Percentiles rank a stretch among this genome's conserved stretches.
Evolutionary conservation across 2,888 invertebrate species (phyloP).

Genomic region (Heliconius ethilla): DNA sequence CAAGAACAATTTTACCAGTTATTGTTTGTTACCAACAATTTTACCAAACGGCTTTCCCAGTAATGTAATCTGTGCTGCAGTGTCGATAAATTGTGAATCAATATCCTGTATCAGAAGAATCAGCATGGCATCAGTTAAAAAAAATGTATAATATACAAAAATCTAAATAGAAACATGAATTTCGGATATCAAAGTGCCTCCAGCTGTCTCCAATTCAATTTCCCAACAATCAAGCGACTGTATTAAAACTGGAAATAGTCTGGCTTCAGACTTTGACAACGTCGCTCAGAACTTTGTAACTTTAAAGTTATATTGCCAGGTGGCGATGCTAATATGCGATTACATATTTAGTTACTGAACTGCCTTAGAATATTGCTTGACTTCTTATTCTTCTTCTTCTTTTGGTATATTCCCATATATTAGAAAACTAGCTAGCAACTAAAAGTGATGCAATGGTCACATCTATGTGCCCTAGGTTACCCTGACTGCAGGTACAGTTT

Average conservation of each 20-base stretch:
- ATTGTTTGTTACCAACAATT: no score
- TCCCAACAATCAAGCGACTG: constrained; percentile 20
- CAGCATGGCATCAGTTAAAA: neutral
- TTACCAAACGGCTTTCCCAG: no score
- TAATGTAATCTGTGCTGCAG: no score
- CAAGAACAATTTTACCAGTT: no score
- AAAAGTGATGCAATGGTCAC: neutral
- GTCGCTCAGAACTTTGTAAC: constrained; percentile 19
- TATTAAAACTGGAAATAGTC: constrained; percentile 21
- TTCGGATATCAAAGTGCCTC: constrained; percentile 13
- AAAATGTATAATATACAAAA: neutral
- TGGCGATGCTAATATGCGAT: constrained; percentile 4
- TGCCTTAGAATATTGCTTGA: neutral
- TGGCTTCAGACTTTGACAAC: constrained; percentile 11
- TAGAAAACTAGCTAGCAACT: neutral
- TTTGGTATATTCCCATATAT: neutral
- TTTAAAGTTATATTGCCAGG: constrained; percentile 24
- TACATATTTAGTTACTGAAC: constrained; percentile 8
- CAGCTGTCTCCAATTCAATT: constrained; percentile 27
- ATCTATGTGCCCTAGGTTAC: no score
- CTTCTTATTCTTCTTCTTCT: neutral
- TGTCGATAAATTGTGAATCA: no score
- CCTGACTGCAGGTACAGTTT: no score
- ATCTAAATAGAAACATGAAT: constrained; percentile 9
- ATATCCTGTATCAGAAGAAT: no score